Conservation (phyloP, 1,140 invertebrate genomes). For the Trigoniulus corallinus region DNA sequence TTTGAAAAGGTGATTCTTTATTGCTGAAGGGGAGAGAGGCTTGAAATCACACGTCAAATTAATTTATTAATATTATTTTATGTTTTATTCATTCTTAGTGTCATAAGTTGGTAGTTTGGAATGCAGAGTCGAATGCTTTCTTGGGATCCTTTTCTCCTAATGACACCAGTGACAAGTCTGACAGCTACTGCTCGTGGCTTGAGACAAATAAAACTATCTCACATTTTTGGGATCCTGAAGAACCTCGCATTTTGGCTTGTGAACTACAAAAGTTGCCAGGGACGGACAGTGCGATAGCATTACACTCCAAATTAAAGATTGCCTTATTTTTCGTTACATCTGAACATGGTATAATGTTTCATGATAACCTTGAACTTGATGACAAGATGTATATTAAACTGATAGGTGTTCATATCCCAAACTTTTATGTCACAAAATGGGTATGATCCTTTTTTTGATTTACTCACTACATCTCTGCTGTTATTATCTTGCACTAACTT, state of each 20-base stretch:
- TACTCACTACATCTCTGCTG: background rate
- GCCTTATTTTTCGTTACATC: slow-evolving; percentile 49
- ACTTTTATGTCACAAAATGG: slow-evolving; percentile 32
- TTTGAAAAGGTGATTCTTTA: too few species aligned
- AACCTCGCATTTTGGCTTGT: slow-evolving; percentile 51
- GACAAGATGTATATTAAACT: slow-evolving; percentile 18
- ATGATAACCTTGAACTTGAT: slow-evolving; percentile 41
- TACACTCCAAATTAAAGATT: slow-evolving; percentile 34
- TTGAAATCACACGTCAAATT: too few species aligned
- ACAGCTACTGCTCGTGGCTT: too few species aligned
- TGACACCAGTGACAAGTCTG: too few species aligned
- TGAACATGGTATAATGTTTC: slow-evolving; percentile 51
- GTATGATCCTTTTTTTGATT: slow-evolving; percentile 14
- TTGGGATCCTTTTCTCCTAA: too few species aligned
- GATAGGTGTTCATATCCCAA: slow-evolving; percentile 34
- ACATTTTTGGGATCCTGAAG: slow-evolving; percentile 55
- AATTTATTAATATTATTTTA: too few species aligned
- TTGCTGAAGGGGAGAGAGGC: too few species aligned
- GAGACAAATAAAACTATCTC: slow-evolving; percentile 45
- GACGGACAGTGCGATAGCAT: slow-evolving; percentile 2
- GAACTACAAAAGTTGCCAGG: slow-evolving; percentile 28
- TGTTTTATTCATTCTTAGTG: too few species aligned
- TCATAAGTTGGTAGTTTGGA: too few species aligned
- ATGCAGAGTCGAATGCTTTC: too few species aligned
- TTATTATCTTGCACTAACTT: background rate